phyloP scores from a whole-genome alignment of 1,140 invertebrate species.

The Oedothorax gibbosus region DNA sequence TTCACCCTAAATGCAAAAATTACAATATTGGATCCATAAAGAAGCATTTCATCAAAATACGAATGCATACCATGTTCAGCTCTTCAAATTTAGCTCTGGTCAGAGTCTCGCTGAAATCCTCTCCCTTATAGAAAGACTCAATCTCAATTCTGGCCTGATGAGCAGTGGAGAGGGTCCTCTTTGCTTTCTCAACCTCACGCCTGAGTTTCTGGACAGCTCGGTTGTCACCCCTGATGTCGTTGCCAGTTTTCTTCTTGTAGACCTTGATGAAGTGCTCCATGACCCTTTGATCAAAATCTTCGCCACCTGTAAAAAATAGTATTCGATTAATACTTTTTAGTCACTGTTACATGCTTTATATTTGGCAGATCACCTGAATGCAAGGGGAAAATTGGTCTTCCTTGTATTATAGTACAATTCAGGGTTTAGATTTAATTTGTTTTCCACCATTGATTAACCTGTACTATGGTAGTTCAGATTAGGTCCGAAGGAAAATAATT shows the following conservation, averaged over 20 bases:
- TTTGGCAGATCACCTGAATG: no score
- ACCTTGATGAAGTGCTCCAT: slow-evolving; percentile 99
- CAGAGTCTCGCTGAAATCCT: slow-evolving; percentile 99
- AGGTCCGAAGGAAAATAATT: no score
- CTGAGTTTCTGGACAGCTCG: slow-evolving; percentile 95
- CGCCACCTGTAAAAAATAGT: slow-evolving; percentile 78
- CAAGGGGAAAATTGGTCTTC: no score
- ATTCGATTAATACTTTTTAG: no score
- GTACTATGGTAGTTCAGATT: no score
- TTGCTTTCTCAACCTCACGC: slow-evolving; percentile 97
- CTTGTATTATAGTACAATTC: no score
- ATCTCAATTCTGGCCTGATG: slow-evolving; percentile 99
- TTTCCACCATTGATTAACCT: no score
- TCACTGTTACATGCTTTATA: no score
- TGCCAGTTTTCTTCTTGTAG: slow-evolving; percentile 99
- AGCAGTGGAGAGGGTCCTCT: slow-evolving; percentile 92
- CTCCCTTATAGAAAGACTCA: slow-evolving; percentile 98
- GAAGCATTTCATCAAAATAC: background rate
- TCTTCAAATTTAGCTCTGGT: slow-evolving; percentile 99
- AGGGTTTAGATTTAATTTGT: no score
- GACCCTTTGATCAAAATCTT: slow-evolving; percentile 98
- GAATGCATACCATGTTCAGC: slow-evolving; percentile 84
- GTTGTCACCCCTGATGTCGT: slow-evolving; percentile 95
- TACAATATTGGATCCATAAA: background rate
- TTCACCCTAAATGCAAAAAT: background rate